Base-by-base conservation (phyloP, 2,888 invertebrate genomes). In the Oxytorus armatus region DNA sequence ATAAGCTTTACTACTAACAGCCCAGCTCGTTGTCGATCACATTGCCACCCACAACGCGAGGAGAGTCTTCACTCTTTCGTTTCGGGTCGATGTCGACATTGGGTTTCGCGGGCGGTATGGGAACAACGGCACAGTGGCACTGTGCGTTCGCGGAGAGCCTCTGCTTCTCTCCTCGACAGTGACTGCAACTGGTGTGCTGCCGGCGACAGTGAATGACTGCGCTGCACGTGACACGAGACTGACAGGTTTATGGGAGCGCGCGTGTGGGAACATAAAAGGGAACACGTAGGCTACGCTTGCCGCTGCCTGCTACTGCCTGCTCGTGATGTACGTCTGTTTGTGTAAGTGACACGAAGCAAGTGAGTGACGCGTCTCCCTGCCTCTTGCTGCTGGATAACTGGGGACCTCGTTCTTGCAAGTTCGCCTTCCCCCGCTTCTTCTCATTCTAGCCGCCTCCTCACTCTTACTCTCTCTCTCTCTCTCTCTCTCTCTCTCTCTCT, bases 291-390 rank as follows among this genome's bases (percentile, higher is more conserved):
- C 89, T 88, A 87, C n/a, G 87, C 86, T 85, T 84, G 84, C 86
- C 81, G 66, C 33, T 65, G 59, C n/a, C 77, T 59, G 65, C 74
- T 79, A 65, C 76, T 66, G 77, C 75, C 75, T 89, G 90, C 84
- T 86, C 87, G 87, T 91, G 91, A 91, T 91, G 90, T 90, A 91
- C 90, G 90, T 90, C 90, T 90, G 91, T 90, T 91, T 91, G 90
- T 91, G 92, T 90, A 92, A 91, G 90, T 91, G 92, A 91, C 91
- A 90, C 89, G 88, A 85, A 87, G 86, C 86, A 86, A 90, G 87
- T 90, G 91, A 91, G 88, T 91, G 91, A 91, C 90, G 88, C 87
- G 88, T 90, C 88, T 88, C 88, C 84, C 85, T 77, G 70, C 77
- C 82, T 82, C 73, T 76, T 70, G 79, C 76, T 76, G 66, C 80